Evolutionary conservation across 2,797 vertebrate species (phyloP), one percentile per base, ranked within the genome.

Genomic region (Capromys pilorides): DNA sequence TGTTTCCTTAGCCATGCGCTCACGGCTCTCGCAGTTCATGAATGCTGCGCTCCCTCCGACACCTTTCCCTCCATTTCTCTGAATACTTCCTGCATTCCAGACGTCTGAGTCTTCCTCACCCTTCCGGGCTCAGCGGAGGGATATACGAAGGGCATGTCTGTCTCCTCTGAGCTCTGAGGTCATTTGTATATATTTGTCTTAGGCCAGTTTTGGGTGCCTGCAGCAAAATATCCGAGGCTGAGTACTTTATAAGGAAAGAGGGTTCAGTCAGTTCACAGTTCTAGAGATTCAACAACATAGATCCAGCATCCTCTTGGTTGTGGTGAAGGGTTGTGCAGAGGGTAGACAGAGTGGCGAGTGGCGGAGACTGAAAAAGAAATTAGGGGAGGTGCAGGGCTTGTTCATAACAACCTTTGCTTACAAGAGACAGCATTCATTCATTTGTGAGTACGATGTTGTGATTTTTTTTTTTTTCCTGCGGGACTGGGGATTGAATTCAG

Each of bases 1-100:
- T 93, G 10, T n/a, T 86, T 85, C n/a, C 59, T 89, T 41, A 66
- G 66, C 28, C 64, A 21, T 75, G 41, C 49, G 26, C 64, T 94
- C 88, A 62, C 33, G 61, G 69, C 24, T 86, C 41, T 33, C 4
- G 3, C 54, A 24, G 64, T 95, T 92, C 51, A n/a, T 28, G 90
- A 54, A 88, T 59, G 9, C 41, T 26, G 24, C 8, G 45, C 67
- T 85, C 22, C 5, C 62, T 11, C 49, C 16, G 57, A 77, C 62
- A 78, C 36, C 41, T 7, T 84, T 86, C 51, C 81, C 8, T 95
- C 36, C 28, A 16, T 92, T 49, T 83, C 83, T 75, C 41, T 94
- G 28, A 88, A 83, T 80, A 95, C 13, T 83, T 85, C 39, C 81
- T 82, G 19, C 0, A 14, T 14, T 59, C 59, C 75, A 3, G 66